Base-by-base conservation (phyloP, 2,888 invertebrate genomes). In the Meghimatium bilineatum region DNA sequence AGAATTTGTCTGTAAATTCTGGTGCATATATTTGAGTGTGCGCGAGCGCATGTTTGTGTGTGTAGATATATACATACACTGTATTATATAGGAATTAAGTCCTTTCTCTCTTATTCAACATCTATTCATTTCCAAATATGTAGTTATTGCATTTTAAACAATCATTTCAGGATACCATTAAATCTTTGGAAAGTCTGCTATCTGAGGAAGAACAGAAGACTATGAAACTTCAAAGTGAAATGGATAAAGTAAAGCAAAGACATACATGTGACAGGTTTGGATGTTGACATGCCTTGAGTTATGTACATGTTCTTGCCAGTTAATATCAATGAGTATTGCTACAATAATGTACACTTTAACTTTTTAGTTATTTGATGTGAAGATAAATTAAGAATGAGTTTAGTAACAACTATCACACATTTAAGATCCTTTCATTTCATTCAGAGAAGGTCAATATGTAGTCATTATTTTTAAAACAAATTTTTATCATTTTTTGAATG, bases 151-250 rank as follows among this genome's bases (percentile, higher is more conserved):
- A 67, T 67, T 44, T 23, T 20, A 56, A 56, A 44, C 29, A 14
- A 38, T 17, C 5, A 29, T 72, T 80, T 2, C 82, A 82, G 82
- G 67, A 75, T 17, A 76, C 67, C 67, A 67, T 67, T 12, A 49
- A 63, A 52, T 76, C 52, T 34, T 52, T 82, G 72, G 82, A 82
- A 71, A 82, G 66, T 49, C 26, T 76, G n/a, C 56, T 82, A 32
- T 82, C 82, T 52, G 75, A 75, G 32, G 60, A 82, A 76, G 82
- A 75, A 26, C 44, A 34, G 29, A 66, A 76, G 32, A 17, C 67
- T 17, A 34, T 76, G 20, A 75, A 52, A 49, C 76, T 82, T 32
- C 76, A 82, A 52, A 49, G n/a, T 67, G 60, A 52, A 12, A 49
- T 52, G 17, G 76, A 76, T 60, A 76, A 32, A 23, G 26, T 82